Percentiles rank a stretch among this genome's conserved stretches.
These are phyloP conservation scores for Oligia latruncula DNA, from an alignment of 2,888 invertebrate genomes.

Conservation along the genomic window DNA sequence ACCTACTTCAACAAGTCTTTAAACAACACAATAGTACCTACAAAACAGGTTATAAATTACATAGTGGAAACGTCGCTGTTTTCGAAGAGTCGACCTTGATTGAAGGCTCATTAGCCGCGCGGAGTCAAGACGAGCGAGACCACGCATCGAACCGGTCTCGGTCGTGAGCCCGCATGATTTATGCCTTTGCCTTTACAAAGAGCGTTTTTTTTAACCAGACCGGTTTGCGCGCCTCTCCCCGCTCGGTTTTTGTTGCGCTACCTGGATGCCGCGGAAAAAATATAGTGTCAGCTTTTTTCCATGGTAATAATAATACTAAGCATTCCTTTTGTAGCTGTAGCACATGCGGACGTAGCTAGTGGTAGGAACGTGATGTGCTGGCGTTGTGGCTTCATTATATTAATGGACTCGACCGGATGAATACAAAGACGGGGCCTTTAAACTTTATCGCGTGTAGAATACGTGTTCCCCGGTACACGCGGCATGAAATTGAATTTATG, in stretches of 20 bases:
- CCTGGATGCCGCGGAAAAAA: conserved; percentile 86
- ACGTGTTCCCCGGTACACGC: conserved; percentile 79
- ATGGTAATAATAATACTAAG: conserved; percentile 87
- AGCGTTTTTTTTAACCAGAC: conserved; percentile 79
- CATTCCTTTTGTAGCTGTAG: conserved; percentile 88
- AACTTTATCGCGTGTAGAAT: conserved; percentile 83
- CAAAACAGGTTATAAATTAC: conserved; percentile 76
- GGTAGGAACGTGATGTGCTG: conserved; percentile 85
- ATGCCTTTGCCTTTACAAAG: conserved; percentile 85
- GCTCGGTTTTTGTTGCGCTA: conserved; percentile 84
- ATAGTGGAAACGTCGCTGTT: conserved; percentile 72
- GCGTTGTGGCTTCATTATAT: conserved; percentile 88
- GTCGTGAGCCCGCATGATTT: conserved; percentile 88
- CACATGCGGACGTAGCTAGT: conserved; percentile 86
- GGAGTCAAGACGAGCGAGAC: conserved; percentile 78
- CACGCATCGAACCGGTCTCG: conserved; percentile 81
- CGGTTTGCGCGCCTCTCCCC: conserved; percentile 82
- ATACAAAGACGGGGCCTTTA: conserved; percentile 87
- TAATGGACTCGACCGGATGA: conserved; percentile 88
- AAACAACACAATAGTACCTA: conserved; percentile 56
- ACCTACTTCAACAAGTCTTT: conserved; percentile 20
- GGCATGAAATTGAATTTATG: conserved; percentile 80
- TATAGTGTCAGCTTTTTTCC: conserved; percentile 85
- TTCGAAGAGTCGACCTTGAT: conserved; percentile 86
- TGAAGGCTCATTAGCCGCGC: conserved; percentile 87